phyloP scores from a whole-genome alignment of 2,888 invertebrate genomes.

The Hydraecia micacea region DNA sequence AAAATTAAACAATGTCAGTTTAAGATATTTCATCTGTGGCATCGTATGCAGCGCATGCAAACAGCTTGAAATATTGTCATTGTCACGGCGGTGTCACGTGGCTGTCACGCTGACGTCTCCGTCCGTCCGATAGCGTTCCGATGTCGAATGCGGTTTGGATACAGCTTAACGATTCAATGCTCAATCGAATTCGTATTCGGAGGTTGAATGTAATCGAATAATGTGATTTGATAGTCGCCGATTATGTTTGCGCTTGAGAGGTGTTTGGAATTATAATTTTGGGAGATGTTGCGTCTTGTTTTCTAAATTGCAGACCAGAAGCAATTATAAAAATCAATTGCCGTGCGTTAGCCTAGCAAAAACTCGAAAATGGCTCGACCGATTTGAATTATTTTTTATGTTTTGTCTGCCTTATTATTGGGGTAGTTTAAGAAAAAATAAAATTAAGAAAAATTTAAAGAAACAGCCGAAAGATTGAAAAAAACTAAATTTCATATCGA shows the following conservation, averaged over 20 bases:
- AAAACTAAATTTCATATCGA: too few relatives aligned
- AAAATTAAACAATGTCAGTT: constrained; percentile 69
- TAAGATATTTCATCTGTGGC: constrained; percentile 59
- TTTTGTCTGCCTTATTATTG: too few relatives aligned
- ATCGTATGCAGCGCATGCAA: constrained; percentile 53
- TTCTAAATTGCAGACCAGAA: not conserved
- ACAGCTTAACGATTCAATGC: constrained; percentile 64
- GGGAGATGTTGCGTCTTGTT: not conserved
- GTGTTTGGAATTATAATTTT: constrained; percentile 36
- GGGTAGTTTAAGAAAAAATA: too few relatives aligned
- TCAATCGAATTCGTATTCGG: constrained; percentile 55
- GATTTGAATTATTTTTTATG: not conserved
- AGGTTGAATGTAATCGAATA: constrained; percentile 56
- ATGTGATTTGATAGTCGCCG: constrained; percentile 43
- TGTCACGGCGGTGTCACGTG: constrained; percentile 58
- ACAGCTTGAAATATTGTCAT: constrained; percentile 68
- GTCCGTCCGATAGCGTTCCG: constrained; percentile 53
- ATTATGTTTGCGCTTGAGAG: constrained; percentile 46
- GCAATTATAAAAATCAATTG: not conserved
- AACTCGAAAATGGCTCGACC: not conserved
- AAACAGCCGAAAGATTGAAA: too few relatives aligned
- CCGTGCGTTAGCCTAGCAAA: not conserved
- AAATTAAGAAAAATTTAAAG: too few relatives aligned
- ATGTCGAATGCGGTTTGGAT: constrained; percentile 60
- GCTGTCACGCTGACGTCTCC: constrained; percentile 52